phyloP scores from a whole-genome alignment of 2,113 vertebrate genomes.

The Piliocolobus tephrosceles region DNA sequence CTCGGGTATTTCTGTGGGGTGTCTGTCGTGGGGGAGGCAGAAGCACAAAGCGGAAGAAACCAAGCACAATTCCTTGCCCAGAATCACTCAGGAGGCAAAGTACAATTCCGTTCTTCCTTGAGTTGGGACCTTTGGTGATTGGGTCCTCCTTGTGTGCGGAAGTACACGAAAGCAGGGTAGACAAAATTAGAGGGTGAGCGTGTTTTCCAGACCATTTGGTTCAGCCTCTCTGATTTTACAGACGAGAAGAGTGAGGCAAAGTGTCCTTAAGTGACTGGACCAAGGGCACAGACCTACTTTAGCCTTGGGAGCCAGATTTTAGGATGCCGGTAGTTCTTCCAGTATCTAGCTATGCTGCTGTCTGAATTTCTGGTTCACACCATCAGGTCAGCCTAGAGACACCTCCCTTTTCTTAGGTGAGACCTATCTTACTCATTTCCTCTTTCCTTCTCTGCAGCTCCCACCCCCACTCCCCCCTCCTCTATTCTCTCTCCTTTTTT shows the following conservation, averaged over 20 bases:
- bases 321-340: neutral
- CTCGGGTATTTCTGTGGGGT: neutral
- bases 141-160: neutral
- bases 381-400: fast-evolving
- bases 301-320: neutral
- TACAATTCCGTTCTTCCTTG: neutral
- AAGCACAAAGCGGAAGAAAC: neutral
- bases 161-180: neutral
- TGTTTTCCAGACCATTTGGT: neutral
- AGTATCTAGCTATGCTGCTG: neutral
- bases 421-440: no score
- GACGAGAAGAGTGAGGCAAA: neutral
- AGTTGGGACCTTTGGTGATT: neutral
- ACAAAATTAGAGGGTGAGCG: fast-evolving
- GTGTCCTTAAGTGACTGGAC: neutral
- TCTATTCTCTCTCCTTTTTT: no score
- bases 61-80: neutral
- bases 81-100: neutral
- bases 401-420: neutral
- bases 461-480: fast-evolving
- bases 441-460: no score
- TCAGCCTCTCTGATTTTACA: neutral
- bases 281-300: neutral
- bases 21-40: neutral
- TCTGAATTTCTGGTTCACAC: neutral